Evolutionary conservation across 2,888 invertebrate species (phyloP).

Genomic region (Drymonia ruficornis): DNA sequence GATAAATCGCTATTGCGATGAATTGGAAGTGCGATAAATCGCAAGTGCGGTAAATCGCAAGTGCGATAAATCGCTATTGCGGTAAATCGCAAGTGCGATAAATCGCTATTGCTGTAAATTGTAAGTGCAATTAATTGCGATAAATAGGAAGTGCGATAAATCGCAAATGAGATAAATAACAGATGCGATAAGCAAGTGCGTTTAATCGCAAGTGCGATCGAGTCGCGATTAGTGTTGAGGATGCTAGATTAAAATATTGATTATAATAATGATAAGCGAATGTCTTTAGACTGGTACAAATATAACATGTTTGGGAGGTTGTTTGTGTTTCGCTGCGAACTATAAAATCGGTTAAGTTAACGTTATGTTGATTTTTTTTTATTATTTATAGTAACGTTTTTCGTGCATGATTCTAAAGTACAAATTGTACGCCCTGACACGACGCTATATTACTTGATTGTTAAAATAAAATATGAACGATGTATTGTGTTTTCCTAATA

Average conservation of each 20-base stretch:
- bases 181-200: too few species aligned
- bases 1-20: slow-evolving; percentile 19
- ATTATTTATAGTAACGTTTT: slow-evolving; percentile 62
- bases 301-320: slow-evolving; percentile 39
- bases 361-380: slow-evolving; percentile 54
- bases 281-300: slow-evolving; percentile 53
- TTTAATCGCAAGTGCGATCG: slow-evolving; percentile 17
- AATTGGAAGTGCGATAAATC: too few species aligned
- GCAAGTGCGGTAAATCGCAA: slow-evolving; percentile 12
- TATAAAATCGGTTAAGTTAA: slow-evolving; percentile 44
- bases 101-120: slow-evolving; percentile 27
- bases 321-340: slow-evolving; percentile 42
- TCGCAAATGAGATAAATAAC: too few species aligned
- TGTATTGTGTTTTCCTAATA: slow-evolving; percentile 83
- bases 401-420: slow-evolving; percentile 71
- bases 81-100: slow-evolving; percentile 18
- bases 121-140: too few species aligned
- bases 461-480: slow-evolving; percentile 73
- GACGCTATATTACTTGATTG: slow-evolving; percentile 71
- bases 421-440: slow-evolving; percentile 67
- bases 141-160: too few species aligned
- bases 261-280: slow-evolving; percentile 43
- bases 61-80: too few species aligned
- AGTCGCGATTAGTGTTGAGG: slow-evolving; percentile 33
- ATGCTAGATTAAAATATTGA: slow-evolving; percentile 47